Conservation (phyloP, 2,113 vertebrate species). For the Bothrops jararaca region DNA sequence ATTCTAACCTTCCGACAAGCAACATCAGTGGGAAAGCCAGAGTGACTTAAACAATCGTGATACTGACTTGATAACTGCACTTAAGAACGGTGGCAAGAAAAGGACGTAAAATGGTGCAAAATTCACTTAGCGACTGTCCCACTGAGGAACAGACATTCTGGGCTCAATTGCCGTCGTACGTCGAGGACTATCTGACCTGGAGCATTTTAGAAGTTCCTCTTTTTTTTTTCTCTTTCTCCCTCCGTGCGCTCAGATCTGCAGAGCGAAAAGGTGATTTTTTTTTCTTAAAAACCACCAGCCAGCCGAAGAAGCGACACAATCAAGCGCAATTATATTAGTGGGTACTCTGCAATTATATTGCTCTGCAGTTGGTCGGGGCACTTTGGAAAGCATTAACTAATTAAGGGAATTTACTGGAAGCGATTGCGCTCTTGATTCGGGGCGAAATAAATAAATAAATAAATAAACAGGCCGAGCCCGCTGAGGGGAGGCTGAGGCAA, state of each 20-base stretch:
- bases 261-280: conserved; percentile 8
- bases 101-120: neutral
- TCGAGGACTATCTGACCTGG: neutral
- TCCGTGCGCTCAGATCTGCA: neutral
- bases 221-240: too few species aligned
- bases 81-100: neutral
- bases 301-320: conserved; percentile 48
- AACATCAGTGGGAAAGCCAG: too few species aligned
- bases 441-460: neutral
- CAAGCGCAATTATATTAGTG: conserved; percentile 62
- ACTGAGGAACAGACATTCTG: neutral
- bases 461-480: neutral
- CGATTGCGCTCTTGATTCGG: conserved; percentile 42
- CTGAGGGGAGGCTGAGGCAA: neutral
- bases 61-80: too few species aligned
- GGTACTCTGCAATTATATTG: conserved; percentile 53
- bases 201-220: neutral
- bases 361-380: conserved; percentile 60
- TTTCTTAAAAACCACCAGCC: neutral
- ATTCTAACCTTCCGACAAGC: neutral
- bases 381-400: conserved; percentile 67
- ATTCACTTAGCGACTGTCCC: neutral
- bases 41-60: too few species aligned
- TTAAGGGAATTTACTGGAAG: conserved; percentile 64
- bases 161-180: neutral